Evolutionary conservation across 2,797 vertebrate genomes (phyloP).

Genomic region (Chanos chanos): DNA sequence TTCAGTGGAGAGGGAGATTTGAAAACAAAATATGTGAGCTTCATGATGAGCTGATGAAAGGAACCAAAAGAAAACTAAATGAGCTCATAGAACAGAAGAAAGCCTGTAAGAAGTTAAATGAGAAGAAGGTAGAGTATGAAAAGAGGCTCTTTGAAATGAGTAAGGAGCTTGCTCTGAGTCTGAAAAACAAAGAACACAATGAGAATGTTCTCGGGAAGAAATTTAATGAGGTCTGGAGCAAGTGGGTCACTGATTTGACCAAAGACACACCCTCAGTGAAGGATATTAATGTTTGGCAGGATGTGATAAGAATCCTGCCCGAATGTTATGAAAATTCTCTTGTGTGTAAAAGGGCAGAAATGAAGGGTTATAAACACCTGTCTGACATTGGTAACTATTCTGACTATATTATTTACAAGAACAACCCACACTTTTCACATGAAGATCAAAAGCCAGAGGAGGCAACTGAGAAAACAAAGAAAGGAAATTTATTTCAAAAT

Average conservation of each 20-base stretch:
- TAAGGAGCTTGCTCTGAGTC: conserved; percentile 39
- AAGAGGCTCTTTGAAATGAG: conserved; percentile 44
- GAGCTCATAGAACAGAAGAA: conserved; percentile 33
- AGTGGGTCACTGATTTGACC: conserved; percentile 14
- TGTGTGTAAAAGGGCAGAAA: neutral
- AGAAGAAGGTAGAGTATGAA: conserved; percentile 37
- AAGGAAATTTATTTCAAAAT: too few species aligned
- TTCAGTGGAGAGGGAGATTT: conserved; percentile 21
- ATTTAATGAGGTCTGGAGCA: conserved; percentile 29
- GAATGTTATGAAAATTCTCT: neutral
- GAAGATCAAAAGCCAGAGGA: too few species aligned
- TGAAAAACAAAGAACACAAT: conserved; percentile 33
- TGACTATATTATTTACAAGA: too few species aligned
- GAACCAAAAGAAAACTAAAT: conserved; percentile 35
- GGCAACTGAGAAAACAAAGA: neutral
- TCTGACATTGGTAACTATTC: conserved; percentile 1
- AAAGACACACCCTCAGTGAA: neutral
- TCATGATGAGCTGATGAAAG: conserved; percentile 42
- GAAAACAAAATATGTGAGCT: conserved; percentile 44
- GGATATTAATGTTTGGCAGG: neutral
- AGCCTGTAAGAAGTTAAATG: conserved; percentile 32
- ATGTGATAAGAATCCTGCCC: conserved; percentile 6
- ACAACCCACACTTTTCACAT: too few species aligned
- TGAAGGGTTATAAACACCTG: neutral
- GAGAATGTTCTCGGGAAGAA: conserved; percentile 34